phyloP scores from a whole-genome alignment of 2,797 vertebrate species.

The Microcaecilia unicolor region DNA sequence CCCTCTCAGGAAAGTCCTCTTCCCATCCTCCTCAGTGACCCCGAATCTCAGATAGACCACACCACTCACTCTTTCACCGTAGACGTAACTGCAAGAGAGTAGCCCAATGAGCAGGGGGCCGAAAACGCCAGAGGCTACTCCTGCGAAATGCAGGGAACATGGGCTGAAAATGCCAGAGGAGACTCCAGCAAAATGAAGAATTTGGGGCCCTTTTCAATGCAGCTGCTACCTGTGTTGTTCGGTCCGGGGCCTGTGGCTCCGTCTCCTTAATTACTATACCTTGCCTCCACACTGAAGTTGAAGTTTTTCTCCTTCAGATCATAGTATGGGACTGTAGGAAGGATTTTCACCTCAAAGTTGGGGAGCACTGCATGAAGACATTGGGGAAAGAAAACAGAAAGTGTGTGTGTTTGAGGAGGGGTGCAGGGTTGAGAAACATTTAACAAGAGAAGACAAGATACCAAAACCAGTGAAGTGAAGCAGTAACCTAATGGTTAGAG shows the following conservation, averaged over 20 bases:
- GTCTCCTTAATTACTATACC: no score
- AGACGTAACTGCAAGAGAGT: constrained; percentile 60
- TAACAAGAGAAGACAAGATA: background rate
- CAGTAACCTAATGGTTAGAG: no score
- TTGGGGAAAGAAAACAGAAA: background rate
- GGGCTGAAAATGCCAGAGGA: no score
- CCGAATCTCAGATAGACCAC: constrained; percentile 65
- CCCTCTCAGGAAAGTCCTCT: constrained; percentile 47
- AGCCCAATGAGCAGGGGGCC: no score
- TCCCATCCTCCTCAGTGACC: constrained; percentile 24
- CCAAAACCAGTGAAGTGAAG: no score
- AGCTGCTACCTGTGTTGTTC: no score
- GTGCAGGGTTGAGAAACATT: background rate
- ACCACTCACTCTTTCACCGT: constrained; percentile 60
- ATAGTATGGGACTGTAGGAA: constrained; percentile 43
- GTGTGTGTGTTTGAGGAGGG: background rate
- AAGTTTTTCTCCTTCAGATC: constrained; percentile 28
- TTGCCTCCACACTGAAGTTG: background rate
- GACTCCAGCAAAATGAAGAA: no score
- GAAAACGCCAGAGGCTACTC: no score
- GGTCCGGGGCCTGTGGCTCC: no score
- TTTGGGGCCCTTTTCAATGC: no score
- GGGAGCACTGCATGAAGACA: constrained; percentile 57
- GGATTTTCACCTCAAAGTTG: constrained; percentile 69
- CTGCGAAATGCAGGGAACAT: no score